Evolutionary conservation across 1,140 invertebrate genomes (phyloP).

Genomic region (Cylas formicarius): DNA sequence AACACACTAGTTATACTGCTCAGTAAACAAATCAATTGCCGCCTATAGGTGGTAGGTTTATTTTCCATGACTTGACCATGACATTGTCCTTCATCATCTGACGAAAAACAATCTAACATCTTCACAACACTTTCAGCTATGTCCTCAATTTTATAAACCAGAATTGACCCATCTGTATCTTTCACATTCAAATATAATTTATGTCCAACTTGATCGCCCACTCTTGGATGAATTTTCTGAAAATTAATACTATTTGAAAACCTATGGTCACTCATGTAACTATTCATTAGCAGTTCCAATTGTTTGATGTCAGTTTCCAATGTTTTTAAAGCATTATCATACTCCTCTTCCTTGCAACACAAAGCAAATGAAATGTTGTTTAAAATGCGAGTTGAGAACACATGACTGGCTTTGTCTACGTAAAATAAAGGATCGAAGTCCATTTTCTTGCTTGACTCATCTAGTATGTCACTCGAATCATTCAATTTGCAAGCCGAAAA

Average conservation of each 20-base stretch:
- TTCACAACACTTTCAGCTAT: conserved; percentile 29
- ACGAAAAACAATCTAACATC: conserved; percentile 43
- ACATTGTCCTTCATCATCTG: conserved; percentile 39
- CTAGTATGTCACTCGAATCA: conserved; percentile 20
- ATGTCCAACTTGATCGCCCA: conserved; percentile 53
- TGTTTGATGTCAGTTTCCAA: conserved; percentile 57
- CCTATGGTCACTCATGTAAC: conserved; percentile 56
- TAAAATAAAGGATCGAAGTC: conserved; percentile 46
- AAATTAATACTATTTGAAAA: conserved; percentile 53
- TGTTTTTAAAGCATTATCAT: conserved; percentile 37
- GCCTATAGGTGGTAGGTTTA: conserved; percentile 31
- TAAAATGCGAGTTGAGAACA: conserved; percentile 57
- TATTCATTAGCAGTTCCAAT: conserved; percentile 55
- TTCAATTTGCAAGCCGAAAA: conserved; percentile 47
- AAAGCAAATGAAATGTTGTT: conserved; percentile 41
- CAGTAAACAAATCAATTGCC: conserved; percentile 34
- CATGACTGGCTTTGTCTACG: conserved; percentile 58
- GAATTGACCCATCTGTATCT: conserved; percentile 9
- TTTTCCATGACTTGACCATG: conserved; percentile 19
- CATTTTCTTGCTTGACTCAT: conserved; percentile 2
- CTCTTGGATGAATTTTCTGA: conserved; percentile 52
- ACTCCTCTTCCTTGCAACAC: conserved; percentile 22
- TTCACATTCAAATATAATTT: conserved; percentile 29
- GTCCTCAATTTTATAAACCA: conserved; percentile 17
- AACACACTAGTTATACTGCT: conserved; percentile 25